Conservation (phyloP, 2,797 vertebrate genomes). For the Sebastes hopkinsi region DNA sequence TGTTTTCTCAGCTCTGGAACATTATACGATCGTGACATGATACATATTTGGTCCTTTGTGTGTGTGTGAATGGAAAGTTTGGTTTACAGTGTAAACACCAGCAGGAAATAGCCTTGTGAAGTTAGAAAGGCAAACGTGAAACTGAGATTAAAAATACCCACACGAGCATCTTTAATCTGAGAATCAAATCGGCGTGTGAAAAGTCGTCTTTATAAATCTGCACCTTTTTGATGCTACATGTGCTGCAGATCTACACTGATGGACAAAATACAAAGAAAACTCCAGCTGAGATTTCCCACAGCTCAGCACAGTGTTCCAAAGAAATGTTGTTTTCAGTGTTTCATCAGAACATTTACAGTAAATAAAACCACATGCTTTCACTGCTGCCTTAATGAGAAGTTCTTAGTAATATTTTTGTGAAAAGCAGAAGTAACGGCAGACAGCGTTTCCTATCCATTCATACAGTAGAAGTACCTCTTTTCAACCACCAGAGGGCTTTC, state of each 20-base stretch:
- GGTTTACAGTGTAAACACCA: not conserved
- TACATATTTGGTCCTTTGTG: not conserved
- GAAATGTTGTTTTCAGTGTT: not conserved
- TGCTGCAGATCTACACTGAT: not conserved
- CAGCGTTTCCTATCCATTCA: not conserved
- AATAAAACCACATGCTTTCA: not conserved
- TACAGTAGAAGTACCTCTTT: conserved; percentile 13
- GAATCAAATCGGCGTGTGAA: not conserved
- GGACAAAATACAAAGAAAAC: not conserved
- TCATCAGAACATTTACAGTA: not conserved
- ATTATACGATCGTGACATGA: no score
- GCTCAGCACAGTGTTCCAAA: not conserved
- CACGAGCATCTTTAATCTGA: not conserved
- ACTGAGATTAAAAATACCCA: not conserved
- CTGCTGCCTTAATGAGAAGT: not conserved
- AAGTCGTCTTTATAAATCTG: not conserved
- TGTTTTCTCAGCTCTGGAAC: not conserved
- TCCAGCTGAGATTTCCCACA: not conserved
- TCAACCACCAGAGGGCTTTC: conserved; percentile 63
- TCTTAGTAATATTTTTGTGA: not conserved
- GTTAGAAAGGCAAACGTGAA: not conserved
- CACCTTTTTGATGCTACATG: not conserved
- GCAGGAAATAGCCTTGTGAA: not conserved
- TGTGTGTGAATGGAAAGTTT: not conserved
- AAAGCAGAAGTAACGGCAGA: not conserved